Percentiles rank a stretch among this genome's conserved stretches.
Conservation (phyloP, 2,888 invertebrate genomes). For the Allacma fusca region DNA sequence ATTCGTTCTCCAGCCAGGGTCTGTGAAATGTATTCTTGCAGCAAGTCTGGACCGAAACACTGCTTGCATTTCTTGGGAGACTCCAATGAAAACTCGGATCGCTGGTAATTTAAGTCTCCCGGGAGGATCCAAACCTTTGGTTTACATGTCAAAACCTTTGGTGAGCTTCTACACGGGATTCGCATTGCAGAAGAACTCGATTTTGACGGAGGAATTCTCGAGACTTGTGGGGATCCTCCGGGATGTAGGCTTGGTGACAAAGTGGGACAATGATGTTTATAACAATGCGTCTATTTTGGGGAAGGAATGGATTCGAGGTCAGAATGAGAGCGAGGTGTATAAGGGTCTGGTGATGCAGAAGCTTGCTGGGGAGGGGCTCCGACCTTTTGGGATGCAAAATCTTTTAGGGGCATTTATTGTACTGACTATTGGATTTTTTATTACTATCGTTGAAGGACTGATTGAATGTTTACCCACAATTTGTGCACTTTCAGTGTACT, state of each 20-base stretch:
- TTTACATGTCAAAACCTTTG: background rate
- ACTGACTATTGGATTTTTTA: background rate
- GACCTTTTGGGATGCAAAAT: background rate
- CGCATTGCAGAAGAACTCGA: slow-evolving; percentile 17
- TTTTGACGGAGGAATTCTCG: background rate
- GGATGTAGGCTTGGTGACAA: background rate
- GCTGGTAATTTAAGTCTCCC: slow-evolving; percentile 27
- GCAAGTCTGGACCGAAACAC: background rate
- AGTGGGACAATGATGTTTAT: background rate
- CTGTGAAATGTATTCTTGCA: slow-evolving; percentile 1
- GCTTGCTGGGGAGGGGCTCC: background rate
- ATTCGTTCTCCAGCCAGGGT: background rate
- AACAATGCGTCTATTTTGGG: background rate
- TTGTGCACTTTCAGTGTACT: too few relatives aligned
- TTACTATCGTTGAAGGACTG: too few relatives aligned
- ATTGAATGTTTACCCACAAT: too few relatives aligned
- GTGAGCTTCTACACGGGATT: slow-evolving; percentile 17
- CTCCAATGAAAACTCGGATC: background rate
- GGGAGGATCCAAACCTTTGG: background rate
- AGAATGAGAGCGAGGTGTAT: background rate
- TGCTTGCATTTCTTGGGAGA: slow-evolving; percentile 22
- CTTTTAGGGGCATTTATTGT: background rate
- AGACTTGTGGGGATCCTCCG: background rate
- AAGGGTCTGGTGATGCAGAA: background rate
- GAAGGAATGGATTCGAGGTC: slow-evolving; percentile 5